Conservation (phyloP, 2,888 invertebrate species). For the Tridacna gigas region DNA sequence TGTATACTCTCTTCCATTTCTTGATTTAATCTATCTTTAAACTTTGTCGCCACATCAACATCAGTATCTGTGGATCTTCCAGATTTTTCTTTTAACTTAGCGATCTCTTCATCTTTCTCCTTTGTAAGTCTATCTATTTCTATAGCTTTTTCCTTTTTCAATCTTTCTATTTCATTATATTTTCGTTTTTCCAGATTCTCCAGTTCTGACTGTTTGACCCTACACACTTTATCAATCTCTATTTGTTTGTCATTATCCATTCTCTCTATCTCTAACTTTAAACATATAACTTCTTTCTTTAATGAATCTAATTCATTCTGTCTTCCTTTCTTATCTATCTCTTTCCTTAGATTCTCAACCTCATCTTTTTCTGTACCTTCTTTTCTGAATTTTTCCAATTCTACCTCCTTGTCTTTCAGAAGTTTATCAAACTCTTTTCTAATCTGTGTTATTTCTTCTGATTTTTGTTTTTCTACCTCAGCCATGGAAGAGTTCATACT, state of each 20-base stretch:
- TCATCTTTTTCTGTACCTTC: conserved; percentile 51
- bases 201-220: conserved; percentile 48
- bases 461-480: conserved; percentile 25
- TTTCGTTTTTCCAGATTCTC: conserved; percentile 52
- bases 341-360: conserved; percentile 41
- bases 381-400: conserved; percentile 44
- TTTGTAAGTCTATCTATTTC: conserved; percentile 52
- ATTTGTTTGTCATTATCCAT: conserved; percentile 48
- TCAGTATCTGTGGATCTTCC: conserved; percentile 38
- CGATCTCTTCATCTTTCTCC: conserved; percentile 47
- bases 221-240: conserved; percentile 51
- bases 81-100: conserved; percentile 59
- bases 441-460: conserved; percentile 41
- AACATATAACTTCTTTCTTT: conserved; percentile 54
- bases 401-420: conserved; percentile 36
- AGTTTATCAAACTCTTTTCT: conserved; percentile 45
- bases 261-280: conserved; percentile 56
- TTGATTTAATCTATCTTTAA: conserved; percentile 57
- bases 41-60: conserved; percentile 48
- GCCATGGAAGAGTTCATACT: conserved; percentile 29
- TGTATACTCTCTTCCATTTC: conserved; percentile 64
- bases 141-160: conserved; percentile 49
- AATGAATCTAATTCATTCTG: conserved; percentile 53
- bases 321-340: conserved; percentile 55
- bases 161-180: conserved; percentile 46